Conservation (phyloP, 2,113 vertebrate species). For the Stercorarius parasiticus region DNA sequence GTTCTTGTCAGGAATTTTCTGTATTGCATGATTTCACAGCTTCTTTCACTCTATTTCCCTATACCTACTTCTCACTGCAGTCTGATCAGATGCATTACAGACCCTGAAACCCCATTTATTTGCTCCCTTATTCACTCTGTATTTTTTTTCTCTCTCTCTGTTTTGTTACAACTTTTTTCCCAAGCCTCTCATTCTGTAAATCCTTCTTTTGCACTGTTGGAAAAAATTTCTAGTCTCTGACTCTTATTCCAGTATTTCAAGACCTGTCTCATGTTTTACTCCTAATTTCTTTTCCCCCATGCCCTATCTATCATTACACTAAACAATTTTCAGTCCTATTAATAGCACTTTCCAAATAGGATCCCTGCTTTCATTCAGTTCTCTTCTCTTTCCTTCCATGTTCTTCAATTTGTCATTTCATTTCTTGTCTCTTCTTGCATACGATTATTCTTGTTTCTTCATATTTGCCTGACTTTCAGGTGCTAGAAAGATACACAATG, state of each 20-base stretch:
- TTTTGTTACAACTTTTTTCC: neutral
- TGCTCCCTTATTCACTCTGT: neutral
- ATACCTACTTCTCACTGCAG: neutral
- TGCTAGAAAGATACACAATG: neutral
- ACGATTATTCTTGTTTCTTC: neutral
- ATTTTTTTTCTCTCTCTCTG: neutral
- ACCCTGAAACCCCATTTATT: neutral
- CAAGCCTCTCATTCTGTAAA: neutral
- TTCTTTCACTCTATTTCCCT: neutral
- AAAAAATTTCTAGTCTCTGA: neutral
- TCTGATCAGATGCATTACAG: neutral
- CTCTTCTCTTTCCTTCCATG: neutral
- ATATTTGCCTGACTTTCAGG: neutral
- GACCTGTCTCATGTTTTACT: neutral
- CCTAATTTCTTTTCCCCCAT: neutral
- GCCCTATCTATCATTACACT: neutral
- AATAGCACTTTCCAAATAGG: neutral
- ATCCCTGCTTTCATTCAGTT: neutral
- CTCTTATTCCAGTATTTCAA: neutral
- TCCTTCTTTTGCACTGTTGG: neutral
- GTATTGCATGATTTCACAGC: neutral
- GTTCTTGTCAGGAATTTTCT: neutral
- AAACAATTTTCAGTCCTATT: neutral
- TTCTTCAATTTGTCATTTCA: neutral
- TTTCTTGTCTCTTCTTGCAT: neutral